These are phyloP conservation scores for Cuculus canorus DNA, from an alignment of 2,797 vertebrate genomes.

Conservation along the genomic window DNA sequence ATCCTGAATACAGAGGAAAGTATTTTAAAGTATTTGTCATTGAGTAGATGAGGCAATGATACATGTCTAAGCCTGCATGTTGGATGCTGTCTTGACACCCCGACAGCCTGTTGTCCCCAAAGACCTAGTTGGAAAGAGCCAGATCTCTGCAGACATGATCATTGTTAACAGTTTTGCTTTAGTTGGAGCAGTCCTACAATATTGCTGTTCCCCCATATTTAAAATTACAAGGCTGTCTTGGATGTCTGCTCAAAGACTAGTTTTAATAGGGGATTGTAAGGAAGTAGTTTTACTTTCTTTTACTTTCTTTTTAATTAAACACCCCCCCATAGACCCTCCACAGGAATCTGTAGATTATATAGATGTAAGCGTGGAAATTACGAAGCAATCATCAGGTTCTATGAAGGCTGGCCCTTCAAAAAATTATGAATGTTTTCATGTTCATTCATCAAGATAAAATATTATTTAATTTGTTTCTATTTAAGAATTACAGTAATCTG, in stretches of 20 bases:
- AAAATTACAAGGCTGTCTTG: background rate
- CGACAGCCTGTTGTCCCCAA: background rate
- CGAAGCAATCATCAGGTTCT: accelerated
- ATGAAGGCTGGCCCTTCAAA: background rate
- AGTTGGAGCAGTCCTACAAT: background rate
- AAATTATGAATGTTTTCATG: background rate
- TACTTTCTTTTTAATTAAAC: background rate
- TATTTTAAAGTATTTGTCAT: background rate
- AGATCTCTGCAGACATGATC: background rate
- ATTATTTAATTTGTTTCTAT: background rate
- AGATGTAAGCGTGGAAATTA: background rate
- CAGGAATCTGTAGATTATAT: background rate
- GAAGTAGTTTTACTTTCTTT: background rate
- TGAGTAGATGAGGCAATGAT: background rate
- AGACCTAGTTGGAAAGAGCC: background rate
- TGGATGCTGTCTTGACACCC: background rate
- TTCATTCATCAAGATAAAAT: background rate
- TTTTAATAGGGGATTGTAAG: background rate
- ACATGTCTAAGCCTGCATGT: background rate
- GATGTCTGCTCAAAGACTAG: background rate
- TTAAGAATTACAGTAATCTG: background rate
- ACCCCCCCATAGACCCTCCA: background rate
- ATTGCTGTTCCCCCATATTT: background rate
- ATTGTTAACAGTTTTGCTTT: background rate
- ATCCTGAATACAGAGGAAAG: background rate